Percentiles rank a stretch among this genome's conserved stretches.
phyloP scores from a whole-genome alignment of 92 coral and sea anemone species.

The Bergia puertoricense region DNA sequence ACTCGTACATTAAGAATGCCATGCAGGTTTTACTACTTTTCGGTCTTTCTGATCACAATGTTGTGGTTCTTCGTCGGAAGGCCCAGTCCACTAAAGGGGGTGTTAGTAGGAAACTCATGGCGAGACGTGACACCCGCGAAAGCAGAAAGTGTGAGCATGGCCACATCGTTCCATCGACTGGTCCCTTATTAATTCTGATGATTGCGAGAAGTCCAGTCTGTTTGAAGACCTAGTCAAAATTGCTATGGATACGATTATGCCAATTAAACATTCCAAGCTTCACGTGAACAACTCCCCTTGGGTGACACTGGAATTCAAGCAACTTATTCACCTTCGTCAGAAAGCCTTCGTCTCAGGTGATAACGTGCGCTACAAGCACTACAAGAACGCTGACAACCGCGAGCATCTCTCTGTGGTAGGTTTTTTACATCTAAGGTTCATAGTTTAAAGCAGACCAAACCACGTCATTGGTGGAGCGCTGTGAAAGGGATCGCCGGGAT shows the following conservation, averaged over 20 bases:
- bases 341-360: background rate
- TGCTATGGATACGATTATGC: conserved; percentile 34
- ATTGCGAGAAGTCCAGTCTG: background rate
- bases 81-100: background rate
- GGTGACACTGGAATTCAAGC: conserved; percentile 51
- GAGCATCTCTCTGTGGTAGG: too few species aligned
- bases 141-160: too few species aligned
- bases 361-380: background rate
- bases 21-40: background rate
- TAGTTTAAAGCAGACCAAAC: too few species aligned
- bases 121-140: too few species aligned
- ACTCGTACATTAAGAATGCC: too few species aligned
- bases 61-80: background rate
- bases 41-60: conserved; percentile 1
- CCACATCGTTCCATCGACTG: too few species aligned
- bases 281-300: conserved; percentile 54
- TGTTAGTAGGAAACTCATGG: too few species aligned
- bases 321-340: background rate
- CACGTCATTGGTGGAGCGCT: too few species aligned
- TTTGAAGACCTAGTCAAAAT: background rate
- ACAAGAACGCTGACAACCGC: background rate
- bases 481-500: too few species aligned
- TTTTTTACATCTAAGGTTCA: too few species aligned
- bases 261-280: conserved; percentile 14
- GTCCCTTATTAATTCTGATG: too few species aligned